These are phyloP conservation scores for Hesperophylax magnus DNA, from an alignment of 1,140 invertebrate genomes.

Conservation along the genomic window DNA sequence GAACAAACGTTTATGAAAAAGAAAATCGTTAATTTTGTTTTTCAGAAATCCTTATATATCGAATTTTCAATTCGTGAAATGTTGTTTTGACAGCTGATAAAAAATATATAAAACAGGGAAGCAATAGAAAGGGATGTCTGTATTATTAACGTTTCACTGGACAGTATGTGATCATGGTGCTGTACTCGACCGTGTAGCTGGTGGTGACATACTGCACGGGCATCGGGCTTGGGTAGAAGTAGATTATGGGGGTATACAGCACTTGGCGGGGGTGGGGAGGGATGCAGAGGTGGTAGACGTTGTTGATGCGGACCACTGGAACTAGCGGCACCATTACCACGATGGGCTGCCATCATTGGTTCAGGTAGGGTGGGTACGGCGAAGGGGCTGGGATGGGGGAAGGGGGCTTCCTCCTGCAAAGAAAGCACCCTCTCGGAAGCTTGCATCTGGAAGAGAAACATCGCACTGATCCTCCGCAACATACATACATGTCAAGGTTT, in stretches of 20 bases:
- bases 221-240: neutral
- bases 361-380: neutral
- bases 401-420: constrained; percentile 4
- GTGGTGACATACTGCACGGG: neutral
- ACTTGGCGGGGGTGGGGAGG: neutral
- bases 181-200: neutral
- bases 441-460: neutral
- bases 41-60: no score
- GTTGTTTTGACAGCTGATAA: no score
- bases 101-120: no score
- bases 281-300: neutral
- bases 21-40: no score
- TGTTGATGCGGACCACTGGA: neutral
- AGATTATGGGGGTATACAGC: neutral
- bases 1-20: no score
- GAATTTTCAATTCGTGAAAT: no score
- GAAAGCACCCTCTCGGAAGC: neutral
- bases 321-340: neutral
- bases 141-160: neutral
- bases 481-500: neutral
- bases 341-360: constrained; percentile 2
- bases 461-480: neutral
- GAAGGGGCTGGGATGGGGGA: neutral
- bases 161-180: neutral
- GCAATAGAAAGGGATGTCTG: no score